Evolutionary conservation across 2,888 invertebrate species (phyloP), one percentile per base, ranked within the genome.

Genomic region (Drepana falcataria): DNA sequence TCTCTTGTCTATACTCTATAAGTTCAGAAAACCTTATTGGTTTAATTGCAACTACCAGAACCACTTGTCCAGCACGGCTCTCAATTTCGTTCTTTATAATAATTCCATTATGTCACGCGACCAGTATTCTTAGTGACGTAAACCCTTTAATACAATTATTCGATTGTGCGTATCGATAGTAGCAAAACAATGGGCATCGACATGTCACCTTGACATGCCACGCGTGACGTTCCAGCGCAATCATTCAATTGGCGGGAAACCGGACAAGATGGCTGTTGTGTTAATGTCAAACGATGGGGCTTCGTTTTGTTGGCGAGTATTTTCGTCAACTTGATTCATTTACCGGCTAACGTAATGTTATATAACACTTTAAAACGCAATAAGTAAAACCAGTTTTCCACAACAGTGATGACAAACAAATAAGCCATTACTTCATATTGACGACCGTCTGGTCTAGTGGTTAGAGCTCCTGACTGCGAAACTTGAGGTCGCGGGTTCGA

Each of bases 221-320:
- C 60, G 58, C 35, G 53, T 37, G 61, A 61, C 68, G 69, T 75
- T 83, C 81, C 79, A 76, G 78, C 79, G 80, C 84, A 84, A 87
- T 88, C 84, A 85, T 87, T 71, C 87, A 87, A 84, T 88, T 87
- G 87, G 73, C 78, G 77, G 75, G 71, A 76, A 73, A 79, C 77
- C 73, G 74, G 74, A 72, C 82, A 85, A 85, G 69, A 86, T 83
- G 84, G 86, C 81, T 66, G 79, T 59, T 66, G 53, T 65, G 52
- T 55, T 59, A 54, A 64, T 56, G 57, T 63, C 63, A 55, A 33
- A 54, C 57, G 56, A 54, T 58, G 55, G 53, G 37, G 53, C 59
- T 64, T 54, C 53, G 54, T 57, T 65, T 66, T 60, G 58, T 64
- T 56, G 58, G 57, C 52, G 40, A 52, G 49, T 56, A 56, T 58